A percentile compares a stretch with the other conserved stretches of the same genome.
Conservation (phyloP, 2,888 invertebrate species). For the Disparrhopalites patrizii region DNA sequence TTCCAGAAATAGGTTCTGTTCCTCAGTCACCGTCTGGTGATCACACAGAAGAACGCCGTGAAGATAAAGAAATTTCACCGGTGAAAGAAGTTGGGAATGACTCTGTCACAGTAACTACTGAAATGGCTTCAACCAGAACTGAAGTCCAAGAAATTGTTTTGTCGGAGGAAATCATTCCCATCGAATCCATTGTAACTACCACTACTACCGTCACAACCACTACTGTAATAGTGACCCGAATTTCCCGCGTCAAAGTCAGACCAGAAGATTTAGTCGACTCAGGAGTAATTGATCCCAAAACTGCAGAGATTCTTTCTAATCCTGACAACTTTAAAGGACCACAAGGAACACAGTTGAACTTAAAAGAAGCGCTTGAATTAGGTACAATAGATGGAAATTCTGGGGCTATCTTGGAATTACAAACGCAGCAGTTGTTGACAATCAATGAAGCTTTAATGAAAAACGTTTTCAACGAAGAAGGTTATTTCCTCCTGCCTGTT, state of each 20-base stretch:
- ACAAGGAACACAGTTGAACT: slow-evolving; percentile 60
- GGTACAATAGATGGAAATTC: slow-evolving; percentile 67
- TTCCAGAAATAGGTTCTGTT: slow-evolving; percentile 59
- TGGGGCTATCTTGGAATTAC: slow-evolving; percentile 78
- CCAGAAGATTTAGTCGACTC: slow-evolving; percentile 73
- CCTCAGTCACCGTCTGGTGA: not conserved
- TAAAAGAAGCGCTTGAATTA: slow-evolving; percentile 70
- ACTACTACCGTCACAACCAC: slow-evolving; percentile 46
- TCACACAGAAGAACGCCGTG: not conserved
- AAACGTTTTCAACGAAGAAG: slow-evolving; percentile 74
- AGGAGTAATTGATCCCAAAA: slow-evolving; percentile 72
- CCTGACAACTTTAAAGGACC: slow-evolving; percentile 59
- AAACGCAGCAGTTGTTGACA: slow-evolving; percentile 71
- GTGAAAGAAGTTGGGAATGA: not conserved
- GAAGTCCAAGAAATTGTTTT: slow-evolving; percentile 17
- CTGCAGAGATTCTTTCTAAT: slow-evolving; percentile 65
- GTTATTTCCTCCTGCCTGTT: slow-evolving; percentile 72
- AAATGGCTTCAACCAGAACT: not conserved
- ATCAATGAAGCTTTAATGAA: slow-evolving; percentile 79
- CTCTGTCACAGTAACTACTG: not conserved
- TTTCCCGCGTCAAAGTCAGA: slow-evolving; percentile 49
- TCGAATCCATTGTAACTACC: slow-evolving; percentile 45
- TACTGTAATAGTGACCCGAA: slow-evolving; percentile 46
- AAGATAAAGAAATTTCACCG: not conserved
- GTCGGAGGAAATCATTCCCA: slow-evolving; percentile 48